A percentile compares a stretch with the other conserved stretches of the same genome.
Evolutionary conservation across 2,888 invertebrate species (phyloP).

Genomic region (Sminthurides aquaticus): DNA sequence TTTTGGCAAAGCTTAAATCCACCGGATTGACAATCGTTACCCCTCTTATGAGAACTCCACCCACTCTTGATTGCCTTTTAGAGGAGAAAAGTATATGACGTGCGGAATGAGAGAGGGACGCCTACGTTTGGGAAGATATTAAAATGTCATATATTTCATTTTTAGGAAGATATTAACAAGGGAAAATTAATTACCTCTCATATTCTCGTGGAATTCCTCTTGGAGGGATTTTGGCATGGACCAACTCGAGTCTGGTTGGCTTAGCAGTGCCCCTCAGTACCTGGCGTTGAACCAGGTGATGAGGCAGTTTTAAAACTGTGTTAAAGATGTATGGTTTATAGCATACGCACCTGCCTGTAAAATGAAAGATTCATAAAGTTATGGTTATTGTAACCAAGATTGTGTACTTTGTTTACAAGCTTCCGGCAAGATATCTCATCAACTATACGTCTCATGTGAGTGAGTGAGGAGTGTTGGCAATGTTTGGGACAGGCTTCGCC

Average conservation of each 20-base stretch:
- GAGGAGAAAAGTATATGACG: background rate
- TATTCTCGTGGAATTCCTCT: too few relatives aligned
- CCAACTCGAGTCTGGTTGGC: too few relatives aligned
- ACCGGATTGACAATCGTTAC: too few relatives aligned
- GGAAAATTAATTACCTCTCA: background rate
- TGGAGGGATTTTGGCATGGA: too few relatives aligned
- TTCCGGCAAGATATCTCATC: background rate
- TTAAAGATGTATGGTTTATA: too few relatives aligned
- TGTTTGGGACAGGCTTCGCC: too few relatives aligned
- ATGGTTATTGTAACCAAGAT: background rate
- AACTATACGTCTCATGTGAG: too few relatives aligned
- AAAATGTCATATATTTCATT: background rate
- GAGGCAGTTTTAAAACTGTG: too few relatives aligned
- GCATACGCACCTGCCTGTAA: background rate
- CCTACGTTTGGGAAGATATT: background rate
- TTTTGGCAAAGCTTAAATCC: background rate
- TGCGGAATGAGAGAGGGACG: too few relatives aligned
- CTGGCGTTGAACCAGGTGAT: too few relatives aligned
- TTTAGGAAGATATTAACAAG: background rate
- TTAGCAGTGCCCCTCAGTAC: too few relatives aligned
- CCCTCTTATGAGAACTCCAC: background rate
- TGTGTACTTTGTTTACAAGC: background rate
- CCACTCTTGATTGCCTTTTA: background rate
- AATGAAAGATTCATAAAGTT: background rate
- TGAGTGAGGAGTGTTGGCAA: too few relatives aligned